These are phyloP conservation scores for Pelochelys cantorii DNA, from an alignment of 2,797 vertebrate species.

Conservation along the genomic window DNA sequence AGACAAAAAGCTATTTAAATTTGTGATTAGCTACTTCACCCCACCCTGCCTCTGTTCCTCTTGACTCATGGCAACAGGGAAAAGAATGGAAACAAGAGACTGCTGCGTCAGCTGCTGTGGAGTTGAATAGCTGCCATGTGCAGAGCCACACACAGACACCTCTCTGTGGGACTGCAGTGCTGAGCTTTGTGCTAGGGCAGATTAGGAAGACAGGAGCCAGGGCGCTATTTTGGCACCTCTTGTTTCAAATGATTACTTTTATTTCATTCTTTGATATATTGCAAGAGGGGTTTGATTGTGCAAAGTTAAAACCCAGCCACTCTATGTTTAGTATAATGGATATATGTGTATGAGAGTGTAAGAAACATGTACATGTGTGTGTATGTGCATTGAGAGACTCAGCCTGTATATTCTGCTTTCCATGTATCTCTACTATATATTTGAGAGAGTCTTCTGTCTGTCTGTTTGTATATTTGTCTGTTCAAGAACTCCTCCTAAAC, in stretches of 20 bases:
- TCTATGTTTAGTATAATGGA: not conserved
- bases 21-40: not conserved
- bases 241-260: not conserved
- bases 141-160: not conserved
- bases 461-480: no score
- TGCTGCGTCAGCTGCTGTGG: not conserved
- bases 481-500: no score
- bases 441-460: no score
- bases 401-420: not conserved
- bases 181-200: not conserved
- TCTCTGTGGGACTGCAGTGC: not conserved
- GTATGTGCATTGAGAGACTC: not conserved
- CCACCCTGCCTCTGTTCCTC: not conserved
- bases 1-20: not conserved
- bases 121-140: not conserved
- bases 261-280: not conserved
- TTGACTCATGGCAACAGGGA: not conserved
- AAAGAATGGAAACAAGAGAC: not conserved
- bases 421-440: not conserved
- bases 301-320: not conserved
- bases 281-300: not conserved
- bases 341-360: not conserved
- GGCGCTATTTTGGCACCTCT: not conserved
- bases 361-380: not conserved
- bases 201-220: not conserved